These are phyloP conservation scores for Rynchops niger DNA, from an alignment of 2,113 vertebrate species.

Conservation along the genomic window DNA sequence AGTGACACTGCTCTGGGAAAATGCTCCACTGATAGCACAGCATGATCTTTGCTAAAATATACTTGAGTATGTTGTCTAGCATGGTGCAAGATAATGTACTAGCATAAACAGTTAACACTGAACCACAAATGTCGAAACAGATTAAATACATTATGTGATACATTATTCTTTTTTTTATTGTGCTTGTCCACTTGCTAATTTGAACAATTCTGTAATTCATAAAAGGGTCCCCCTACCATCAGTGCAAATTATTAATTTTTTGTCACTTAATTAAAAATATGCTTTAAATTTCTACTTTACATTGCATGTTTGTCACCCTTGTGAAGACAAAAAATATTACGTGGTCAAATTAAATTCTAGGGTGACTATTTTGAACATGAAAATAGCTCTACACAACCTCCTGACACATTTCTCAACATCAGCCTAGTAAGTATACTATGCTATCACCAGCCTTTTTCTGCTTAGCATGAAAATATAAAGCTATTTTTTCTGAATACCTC, in stretches of 20 bases:
- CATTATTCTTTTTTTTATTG: neutral
- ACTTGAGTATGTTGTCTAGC: neutral
- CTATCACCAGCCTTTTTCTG: neutral
- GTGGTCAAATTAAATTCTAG: neutral
- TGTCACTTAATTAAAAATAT: neutral
- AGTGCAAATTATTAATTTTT: slow-evolving; percentile 9
- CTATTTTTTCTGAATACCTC: neutral
- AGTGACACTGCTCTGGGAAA: neutral
- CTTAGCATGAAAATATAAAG: slow-evolving; percentile 11
- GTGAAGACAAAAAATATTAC: neutral
- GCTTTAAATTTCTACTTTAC: neutral
- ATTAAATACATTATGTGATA: neutral
- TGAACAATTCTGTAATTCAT: neutral
- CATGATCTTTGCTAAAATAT: neutral
- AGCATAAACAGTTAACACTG: neutral
- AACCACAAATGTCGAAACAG: neutral
- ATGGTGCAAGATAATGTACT: neutral
- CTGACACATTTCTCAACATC: neutral
- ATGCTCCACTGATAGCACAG: neutral
- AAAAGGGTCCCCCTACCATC: neutral
- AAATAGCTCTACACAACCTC: neutral
- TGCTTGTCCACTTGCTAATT: slow-evolving; percentile 11
- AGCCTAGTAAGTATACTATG: neutral
- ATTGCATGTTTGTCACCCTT: neutral
- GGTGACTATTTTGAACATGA: neutral